phyloP scores from a whole-genome alignment of 2,797 vertebrate species.

The Argyrosomus regius region DNA sequence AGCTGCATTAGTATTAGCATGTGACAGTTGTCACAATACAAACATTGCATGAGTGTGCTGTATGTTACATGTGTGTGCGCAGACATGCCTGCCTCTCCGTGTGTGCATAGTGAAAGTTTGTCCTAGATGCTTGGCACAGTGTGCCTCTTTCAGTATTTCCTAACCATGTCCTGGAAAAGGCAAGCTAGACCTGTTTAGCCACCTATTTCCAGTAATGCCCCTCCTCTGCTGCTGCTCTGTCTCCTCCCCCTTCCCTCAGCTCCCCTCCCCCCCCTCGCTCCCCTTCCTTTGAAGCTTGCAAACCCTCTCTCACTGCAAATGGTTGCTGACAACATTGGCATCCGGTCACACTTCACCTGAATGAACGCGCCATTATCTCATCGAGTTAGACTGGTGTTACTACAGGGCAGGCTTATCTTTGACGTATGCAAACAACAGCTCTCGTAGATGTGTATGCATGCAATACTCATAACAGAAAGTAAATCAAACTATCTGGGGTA shows the following conservation, averaged over 20 bases:
- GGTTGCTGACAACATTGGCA: slow-evolving; percentile 24
- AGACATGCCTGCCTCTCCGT: not conserved
- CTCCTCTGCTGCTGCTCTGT: slow-evolving; percentile 72
- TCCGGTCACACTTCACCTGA: slow-evolving; percentile 44
- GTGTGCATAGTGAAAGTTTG: not conserved
- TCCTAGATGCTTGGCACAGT: not conserved
- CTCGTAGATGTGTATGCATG: not conserved
- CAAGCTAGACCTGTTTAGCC: slow-evolving; percentile 74
- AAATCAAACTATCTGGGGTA: not conserved
- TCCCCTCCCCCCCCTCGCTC: slow-evolving; percentile 30
- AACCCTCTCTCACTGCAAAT: slow-evolving; percentile 15
- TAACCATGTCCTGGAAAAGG: slow-evolving; percentile 78
- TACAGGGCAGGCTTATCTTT: not conserved
- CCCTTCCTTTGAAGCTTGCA: slow-evolving; percentile 33
- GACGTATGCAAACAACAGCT: not conserved
- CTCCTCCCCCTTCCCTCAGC: slow-evolving; percentile 60
- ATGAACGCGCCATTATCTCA: slow-evolving; percentile 21
- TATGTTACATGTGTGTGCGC: slow-evolving; percentile 1
- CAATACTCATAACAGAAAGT: not conserved
- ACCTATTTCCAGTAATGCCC: slow-evolving; percentile 83
- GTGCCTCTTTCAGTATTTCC: slow-evolving; percentile 56
- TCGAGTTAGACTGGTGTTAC: slow-evolving; percentile 1
- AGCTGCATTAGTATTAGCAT: not conserved
- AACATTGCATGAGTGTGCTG: not conserved
- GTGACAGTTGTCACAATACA: not conserved